phyloP scores from a whole-genome alignment of 2,888 invertebrate genomes.

The Drosophila quinaria region DNA sequence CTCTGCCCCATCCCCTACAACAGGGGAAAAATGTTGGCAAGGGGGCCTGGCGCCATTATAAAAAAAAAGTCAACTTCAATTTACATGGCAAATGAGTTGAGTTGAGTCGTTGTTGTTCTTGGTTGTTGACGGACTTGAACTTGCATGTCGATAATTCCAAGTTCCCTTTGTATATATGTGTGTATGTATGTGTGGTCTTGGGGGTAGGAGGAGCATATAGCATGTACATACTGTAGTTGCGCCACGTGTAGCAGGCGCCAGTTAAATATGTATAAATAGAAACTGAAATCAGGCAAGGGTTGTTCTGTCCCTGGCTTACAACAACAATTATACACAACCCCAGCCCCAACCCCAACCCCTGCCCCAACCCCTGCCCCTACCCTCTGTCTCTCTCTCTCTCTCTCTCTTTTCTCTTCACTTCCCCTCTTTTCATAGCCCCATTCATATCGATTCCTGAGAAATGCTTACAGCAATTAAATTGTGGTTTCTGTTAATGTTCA shows the following conservation, averaged over 20 bases:
- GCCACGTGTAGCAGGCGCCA: constrained; percentile 24
- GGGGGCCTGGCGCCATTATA: constrained; percentile 10
- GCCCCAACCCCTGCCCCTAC: not conserved
- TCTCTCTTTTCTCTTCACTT: not conserved
- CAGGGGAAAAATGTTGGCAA: too few relatives aligned
- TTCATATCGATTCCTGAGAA: constrained; percentile 45
- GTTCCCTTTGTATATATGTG: not conserved
- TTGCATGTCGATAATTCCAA: constrained; percentile 73
- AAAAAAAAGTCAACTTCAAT: constrained; percentile 57
- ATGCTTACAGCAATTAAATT: constrained; percentile 7
- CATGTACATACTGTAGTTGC: constrained; percentile 13
- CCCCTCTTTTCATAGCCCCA: not conserved
- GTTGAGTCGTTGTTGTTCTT: constrained; percentile 15
- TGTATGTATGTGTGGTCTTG: not conserved
- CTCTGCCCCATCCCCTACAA: too few relatives aligned
- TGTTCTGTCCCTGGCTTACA: constrained; percentile 23
- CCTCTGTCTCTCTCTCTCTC: too few relatives aligned
- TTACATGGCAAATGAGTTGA: constrained; percentile 74
- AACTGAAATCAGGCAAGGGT: constrained; percentile 44
- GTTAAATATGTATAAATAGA: constrained; percentile 46
- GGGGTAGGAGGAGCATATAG: not conserved
- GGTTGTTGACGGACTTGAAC: constrained; percentile 63
- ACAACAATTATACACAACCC: not conserved
- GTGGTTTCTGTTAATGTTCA: constrained; percentile 3
- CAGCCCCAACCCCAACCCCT: too few relatives aligned